Conservation (phyloP, 30 jellyfish, hydroid and myxozoan genomes). For the Cassiopea xamachana region DNA sequence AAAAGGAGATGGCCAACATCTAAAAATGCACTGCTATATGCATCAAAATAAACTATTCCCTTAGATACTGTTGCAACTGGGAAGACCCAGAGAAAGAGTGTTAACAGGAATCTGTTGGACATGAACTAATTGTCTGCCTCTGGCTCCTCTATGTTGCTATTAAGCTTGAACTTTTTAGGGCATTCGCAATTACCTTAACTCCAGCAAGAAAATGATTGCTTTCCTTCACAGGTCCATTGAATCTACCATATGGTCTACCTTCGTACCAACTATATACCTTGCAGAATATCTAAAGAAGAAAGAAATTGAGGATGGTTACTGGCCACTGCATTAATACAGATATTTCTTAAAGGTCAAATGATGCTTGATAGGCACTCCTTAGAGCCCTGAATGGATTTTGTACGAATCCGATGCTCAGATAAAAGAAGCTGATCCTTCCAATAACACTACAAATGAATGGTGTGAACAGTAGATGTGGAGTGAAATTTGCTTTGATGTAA, state of each 20-base stretch:
- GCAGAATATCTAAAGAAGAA: constrained; percentile 11
- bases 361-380: background rate
- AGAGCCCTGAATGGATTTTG: background rate
- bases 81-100: background rate
- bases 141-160: background rate
- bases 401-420: background rate
- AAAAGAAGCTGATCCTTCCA: background rate
- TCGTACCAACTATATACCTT: constrained; percentile 3
- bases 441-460: background rate
- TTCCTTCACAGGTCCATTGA: constrained; percentile 7
- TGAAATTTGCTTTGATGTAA: too few species aligned
- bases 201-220: constrained; percentile 14
- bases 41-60: too few species aligned
- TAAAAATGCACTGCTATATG: too few species aligned
- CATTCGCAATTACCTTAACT: background rate
- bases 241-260: background rate
- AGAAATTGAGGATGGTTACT: background rate
- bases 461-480: background rate
- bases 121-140: background rate
- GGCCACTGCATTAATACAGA: background rate
- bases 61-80: background rate
- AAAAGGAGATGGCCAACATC: too few species aligned
- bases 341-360: background rate
- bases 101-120: background rate
- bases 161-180: background rate